Evolutionary conservation across 2,113 vertebrate genomes (phyloP).

Genomic region (Gymnarchus niloticus): DNA sequence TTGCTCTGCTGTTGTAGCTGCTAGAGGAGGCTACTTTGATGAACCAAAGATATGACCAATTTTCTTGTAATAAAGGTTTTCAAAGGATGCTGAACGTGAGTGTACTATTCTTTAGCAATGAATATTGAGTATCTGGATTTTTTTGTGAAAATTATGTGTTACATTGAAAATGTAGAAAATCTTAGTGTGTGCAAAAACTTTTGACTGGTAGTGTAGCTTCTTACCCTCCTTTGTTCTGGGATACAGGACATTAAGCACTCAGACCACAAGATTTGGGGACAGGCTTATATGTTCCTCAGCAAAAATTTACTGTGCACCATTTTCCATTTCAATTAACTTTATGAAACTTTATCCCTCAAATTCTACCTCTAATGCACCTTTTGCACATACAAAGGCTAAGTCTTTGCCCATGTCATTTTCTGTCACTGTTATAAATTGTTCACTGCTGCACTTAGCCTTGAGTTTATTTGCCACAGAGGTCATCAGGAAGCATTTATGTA

Average conservation of each 20-base stretch:
- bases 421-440: background rate
- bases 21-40: no score
- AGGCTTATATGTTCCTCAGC: background rate
- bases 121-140: no score
- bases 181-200: no score
- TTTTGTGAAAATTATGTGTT: no score
- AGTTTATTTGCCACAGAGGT: background rate
- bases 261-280: slow-evolving; percentile 2
- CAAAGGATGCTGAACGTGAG: no score
- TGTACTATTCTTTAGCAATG: no score
- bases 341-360: background rate
- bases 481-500: background rate
- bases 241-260: background rate
- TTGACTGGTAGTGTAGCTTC: no score
- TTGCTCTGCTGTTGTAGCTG: no score
- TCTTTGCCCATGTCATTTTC: background rate
- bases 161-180: no score
- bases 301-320: background rate
- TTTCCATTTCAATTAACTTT: no score
- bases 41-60: no score
- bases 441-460: background rate
- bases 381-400: background rate
- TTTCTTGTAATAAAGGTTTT: no score
- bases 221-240: background rate
- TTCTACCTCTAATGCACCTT: background rate